These are phyloP conservation scores for Aeoliscus strigatus DNA, from an alignment of 2,797 vertebrate species.

Conservation along the genomic window DNA sequence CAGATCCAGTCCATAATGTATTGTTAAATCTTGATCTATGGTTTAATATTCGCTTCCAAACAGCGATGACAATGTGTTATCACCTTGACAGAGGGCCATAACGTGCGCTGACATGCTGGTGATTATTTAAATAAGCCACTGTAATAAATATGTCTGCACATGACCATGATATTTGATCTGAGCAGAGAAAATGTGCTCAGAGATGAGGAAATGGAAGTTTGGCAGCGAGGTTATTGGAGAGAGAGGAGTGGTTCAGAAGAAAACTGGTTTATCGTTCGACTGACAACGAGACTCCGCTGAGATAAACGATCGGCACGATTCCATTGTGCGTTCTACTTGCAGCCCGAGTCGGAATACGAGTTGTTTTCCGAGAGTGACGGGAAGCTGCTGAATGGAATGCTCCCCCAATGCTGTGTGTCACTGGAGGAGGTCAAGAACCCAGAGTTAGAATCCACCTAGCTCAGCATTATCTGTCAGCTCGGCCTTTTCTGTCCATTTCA, in stretches of 20 bases:
- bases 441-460: too few species aligned
- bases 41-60: slow-evolving; percentile 78
- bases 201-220: slow-evolving; percentile 47
- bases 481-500: too few species aligned
- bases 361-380: too few species aligned
- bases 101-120: slow-evolving; percentile 61
- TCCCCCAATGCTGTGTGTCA: too few species aligned
- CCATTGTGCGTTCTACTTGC: too few species aligned
- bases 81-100: slow-evolving; percentile 72
- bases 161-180: slow-evolving; percentile 43
- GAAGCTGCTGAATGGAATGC: too few species aligned
- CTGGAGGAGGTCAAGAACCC: too few species aligned
- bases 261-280: slow-evolving; percentile 41
- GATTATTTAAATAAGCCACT: slow-evolving; percentile 75
- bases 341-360: too few species aligned
- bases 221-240: slow-evolving; percentile 20
- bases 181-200: slow-evolving; percentile 28
- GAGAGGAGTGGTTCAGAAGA: slow-evolving; percentile 37
- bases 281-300: too few species aligned
- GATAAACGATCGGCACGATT: too few species aligned
- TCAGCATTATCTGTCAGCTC: too few species aligned
- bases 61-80: slow-evolving; percentile 71
- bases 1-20: slow-evolving; percentile 74
- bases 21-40: slow-evolving; percentile 79
- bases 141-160: slow-evolving; percentile 63